Percentiles rank a stretch among this genome's conserved stretches.
Evolutionary conservation across 1,140 invertebrate species (phyloP).

Genomic region (Diachasmimorpha longicaudata): DNA sequence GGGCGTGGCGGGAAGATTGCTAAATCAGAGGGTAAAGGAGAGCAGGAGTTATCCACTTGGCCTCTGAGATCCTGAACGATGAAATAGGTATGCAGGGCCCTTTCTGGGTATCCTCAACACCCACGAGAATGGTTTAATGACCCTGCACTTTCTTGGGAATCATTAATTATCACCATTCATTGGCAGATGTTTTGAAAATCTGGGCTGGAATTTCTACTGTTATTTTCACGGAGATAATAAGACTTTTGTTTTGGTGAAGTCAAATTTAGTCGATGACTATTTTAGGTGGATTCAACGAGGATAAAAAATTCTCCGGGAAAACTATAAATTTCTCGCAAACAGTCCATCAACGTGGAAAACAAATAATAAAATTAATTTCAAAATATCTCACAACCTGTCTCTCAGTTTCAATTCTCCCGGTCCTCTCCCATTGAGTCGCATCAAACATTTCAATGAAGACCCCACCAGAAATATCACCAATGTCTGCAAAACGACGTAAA

Average conservation of each 20-base stretch:
- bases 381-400: too few relatives aligned
- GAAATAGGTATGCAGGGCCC: neutral
- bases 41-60: neutral
- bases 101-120: slow-evolving; percentile 10
- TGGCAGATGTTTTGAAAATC: neutral
- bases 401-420: too few relatives aligned
- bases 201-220: neutral
- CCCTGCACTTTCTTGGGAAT: slow-evolving; percentile 6
- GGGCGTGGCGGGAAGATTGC: slow-evolving; percentile 60
- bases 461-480: neutral
- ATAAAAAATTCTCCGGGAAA: too few relatives aligned
- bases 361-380: too few relatives aligned
- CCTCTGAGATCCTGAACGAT: neutral
- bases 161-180: slow-evolving; percentile 20
- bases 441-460: neutral
- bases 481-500: neutral
- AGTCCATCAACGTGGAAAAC: too few relatives aligned
- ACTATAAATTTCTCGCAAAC: too few relatives aligned
- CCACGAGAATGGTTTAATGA: slow-evolving; percentile 20
- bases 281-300: too few relatives aligned
- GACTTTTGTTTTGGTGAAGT: too few relatives aligned
- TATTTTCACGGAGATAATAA: neutral
- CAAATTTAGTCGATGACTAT: neutral
- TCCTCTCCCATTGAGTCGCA: neutral
- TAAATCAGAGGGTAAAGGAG: slow-evolving; percentile 49